Evolutionary conservation across 37 sponge, comb jelly and placozoan genomes (phyloP), one percentile per base, ranked within the genome.

Genomic region (Haliclona indistincta): DNA sequence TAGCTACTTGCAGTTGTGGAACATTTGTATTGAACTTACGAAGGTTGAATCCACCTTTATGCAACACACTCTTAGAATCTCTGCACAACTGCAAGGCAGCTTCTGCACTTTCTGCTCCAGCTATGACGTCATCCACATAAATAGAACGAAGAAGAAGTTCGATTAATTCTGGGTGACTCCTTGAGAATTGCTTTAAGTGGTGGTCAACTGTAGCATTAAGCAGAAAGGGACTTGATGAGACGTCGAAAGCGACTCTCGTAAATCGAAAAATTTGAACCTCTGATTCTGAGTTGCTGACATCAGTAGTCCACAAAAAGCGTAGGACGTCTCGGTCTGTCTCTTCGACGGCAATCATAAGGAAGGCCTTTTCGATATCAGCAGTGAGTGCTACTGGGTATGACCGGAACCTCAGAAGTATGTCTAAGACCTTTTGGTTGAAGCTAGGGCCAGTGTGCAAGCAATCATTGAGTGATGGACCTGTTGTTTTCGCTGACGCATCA

Each of bases 331-430:
- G 35, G 38, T 66, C 67, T 35, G 29, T 38, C 1, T 66, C 67
- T 39, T 30, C 67, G 25, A 66, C 38, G 13, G 8, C 8, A 47
- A 75, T 36, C 75, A 68, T 83, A 7, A 83, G 63, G 52, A 83
- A 83, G 22, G 76, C 83, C 47, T 84, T 84, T 41, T 84, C 84
- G 4, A 69, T 63, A 53, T 77, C 79, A 42, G 78, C 85, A 11
- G 52, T 71, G 11, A 71, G 39, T 26, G 74, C 74, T 38, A 81
- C 54, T 34, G 43, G 17, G 39, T 71, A 28, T 7, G 43, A n/a
- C 23, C 73, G 32, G 43, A 81, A 73, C 15, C 67, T 36, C 66
- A 81, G 4, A 7, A 77, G 34, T 38, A 84, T 63, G 44, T 63
- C 78, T 13, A 77, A 1, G 4, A 84, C 53, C 58, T 44, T 78